Evolutionary conservation across 2,797 vertebrate species (phyloP).

Genomic region (Artibeus jamaicensis): DNA sequence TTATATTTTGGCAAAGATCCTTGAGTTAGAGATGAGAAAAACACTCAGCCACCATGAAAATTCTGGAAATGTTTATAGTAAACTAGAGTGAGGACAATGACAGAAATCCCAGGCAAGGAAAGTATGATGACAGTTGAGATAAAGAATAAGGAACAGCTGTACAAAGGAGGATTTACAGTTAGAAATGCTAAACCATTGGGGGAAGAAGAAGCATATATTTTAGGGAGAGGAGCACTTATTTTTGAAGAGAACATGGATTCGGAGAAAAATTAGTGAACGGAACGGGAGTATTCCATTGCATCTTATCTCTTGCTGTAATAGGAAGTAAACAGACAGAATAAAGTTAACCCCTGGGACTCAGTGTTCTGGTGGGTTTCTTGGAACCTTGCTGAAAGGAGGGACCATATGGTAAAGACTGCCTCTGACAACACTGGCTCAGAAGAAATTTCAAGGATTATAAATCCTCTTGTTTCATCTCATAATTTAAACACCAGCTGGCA

Average conservation of each 20-base stretch:
- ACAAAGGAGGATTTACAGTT: constrained; percentile 34
- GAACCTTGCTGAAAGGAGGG: constrained; percentile 32
- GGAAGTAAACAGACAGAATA: constrained; percentile 60
- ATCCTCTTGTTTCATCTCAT: constrained; percentile 70
- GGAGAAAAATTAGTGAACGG: constrained; percentile 37
- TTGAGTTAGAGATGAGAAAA: constrained; percentile 10
- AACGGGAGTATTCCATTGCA: neutral
- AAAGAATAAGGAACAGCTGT: constrained; percentile 39
- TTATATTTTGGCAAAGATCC: constrained; percentile 37
- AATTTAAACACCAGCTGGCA: constrained; percentile 72
- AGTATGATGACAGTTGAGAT: neutral
- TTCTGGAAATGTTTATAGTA: constrained; percentile 21
- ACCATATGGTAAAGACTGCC: constrained; percentile 60
- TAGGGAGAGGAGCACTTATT: constrained; percentile 29
- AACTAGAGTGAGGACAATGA: constrained; percentile 38
- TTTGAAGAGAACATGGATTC: constrained; percentile 10
- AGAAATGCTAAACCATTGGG: constrained; percentile 43
- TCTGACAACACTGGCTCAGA: constrained; percentile 53
- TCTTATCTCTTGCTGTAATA: constrained; percentile 30
- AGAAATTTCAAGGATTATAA: constrained; percentile 73
- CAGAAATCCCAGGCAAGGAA: constrained; percentile 3
- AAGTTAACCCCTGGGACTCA: constrained; percentile 47
- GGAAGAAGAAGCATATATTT: constrained; percentile 32
- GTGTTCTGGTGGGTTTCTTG: constrained; percentile 27
- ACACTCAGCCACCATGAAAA: constrained; percentile 18